These are phyloP conservation scores for Melopsittacus undulatus DNA, from an alignment of 2,797 vertebrate species.

Conservation along the genomic window DNA sequence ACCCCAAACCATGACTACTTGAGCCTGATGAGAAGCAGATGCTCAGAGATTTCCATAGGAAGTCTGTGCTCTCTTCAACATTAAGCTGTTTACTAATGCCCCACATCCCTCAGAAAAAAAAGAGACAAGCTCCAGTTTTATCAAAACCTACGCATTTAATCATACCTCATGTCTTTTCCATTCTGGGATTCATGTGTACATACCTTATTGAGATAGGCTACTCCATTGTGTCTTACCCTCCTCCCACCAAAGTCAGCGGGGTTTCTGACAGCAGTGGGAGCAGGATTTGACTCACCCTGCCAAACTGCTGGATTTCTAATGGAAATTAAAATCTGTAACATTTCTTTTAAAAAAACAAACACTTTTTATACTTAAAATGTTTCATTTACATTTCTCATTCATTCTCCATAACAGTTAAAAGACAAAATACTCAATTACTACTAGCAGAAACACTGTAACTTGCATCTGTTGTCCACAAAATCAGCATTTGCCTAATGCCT, in stretches of 20 bases:
- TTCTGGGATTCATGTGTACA: neutral
- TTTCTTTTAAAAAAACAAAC: conserved; percentile 60
- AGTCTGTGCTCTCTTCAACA: conserved; percentile 14
- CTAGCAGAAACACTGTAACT: conserved; percentile 44
- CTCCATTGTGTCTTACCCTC: neutral
- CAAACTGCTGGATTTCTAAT: conserved; percentile 12
- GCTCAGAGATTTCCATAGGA: neutral
- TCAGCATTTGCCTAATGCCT: conserved; percentile 57
- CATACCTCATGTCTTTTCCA: conserved; percentile 51
- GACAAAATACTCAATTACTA: neutral
- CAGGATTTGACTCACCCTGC: neutral
- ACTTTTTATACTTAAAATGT: conserved; percentile 60
- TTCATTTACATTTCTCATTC: conserved; percentile 60
- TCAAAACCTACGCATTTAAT: conserved; percentile 5
- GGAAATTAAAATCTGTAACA: conserved; percentile 42
- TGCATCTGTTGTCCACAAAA: conserved; percentile 15
- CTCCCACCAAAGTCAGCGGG: neutral
- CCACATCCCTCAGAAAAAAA: neutral
- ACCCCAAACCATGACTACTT: neutral
- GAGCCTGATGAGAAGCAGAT: conserved; percentile 8
- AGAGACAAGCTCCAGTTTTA: neutral
- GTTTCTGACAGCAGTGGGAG: neutral
- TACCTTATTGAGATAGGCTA: neutral
- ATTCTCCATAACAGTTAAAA: neutral
- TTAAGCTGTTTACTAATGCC: neutral